phyloP scores from a whole-genome alignment of 2,888 invertebrate species.

The Toxonevra muliebris region DNA sequence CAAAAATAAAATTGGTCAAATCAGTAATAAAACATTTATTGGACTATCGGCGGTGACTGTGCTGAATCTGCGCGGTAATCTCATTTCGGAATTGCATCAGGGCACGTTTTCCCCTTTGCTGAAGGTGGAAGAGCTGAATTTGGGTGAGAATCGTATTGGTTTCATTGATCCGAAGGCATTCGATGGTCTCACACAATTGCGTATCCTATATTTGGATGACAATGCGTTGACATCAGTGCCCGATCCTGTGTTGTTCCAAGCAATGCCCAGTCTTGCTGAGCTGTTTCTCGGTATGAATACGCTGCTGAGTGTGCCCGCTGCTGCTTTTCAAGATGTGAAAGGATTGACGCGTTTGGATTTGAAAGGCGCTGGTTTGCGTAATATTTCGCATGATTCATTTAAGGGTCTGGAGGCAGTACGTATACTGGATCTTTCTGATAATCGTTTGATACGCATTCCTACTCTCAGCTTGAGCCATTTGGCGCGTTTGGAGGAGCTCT shows the following conservation, averaged over 20 bases:
- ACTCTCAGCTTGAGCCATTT: constrained; percentile 78
- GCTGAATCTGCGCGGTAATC: constrained; percentile 83
- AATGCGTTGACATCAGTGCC: constrained; percentile 83
- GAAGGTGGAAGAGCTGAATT: constrained; percentile 84
- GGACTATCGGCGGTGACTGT: constrained; percentile 82
- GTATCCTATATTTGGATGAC: constrained; percentile 85
- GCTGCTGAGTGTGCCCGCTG: constrained; percentile 78
- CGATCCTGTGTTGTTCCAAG: constrained; percentile 74
- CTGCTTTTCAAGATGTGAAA: constrained; percentile 82
- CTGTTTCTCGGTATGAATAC: constrained; percentile 87
- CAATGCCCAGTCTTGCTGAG: constrained; percentile 82
- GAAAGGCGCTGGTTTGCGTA: constrained; percentile 81
- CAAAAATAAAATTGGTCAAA: constrained; percentile 84
- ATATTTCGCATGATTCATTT: constrained; percentile 81
- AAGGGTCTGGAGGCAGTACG: constrained; percentile 79
- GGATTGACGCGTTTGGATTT: constrained; percentile 80
- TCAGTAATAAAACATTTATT: constrained; percentile 83
- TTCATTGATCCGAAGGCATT: constrained; percentile 82
- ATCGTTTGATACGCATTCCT: constrained; percentile 78
- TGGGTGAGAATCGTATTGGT: constrained; percentile 86
- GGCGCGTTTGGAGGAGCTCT: constrained; percentile 80
- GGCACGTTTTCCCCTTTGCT: constrained; percentile 79
- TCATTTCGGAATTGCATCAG: constrained; percentile 79
- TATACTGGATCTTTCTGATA: constrained; percentile 80
- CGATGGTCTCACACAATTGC: constrained; percentile 76